Conservation (phyloP, 1,140 invertebrate species). For the Ectropis grisescens region DNA sequence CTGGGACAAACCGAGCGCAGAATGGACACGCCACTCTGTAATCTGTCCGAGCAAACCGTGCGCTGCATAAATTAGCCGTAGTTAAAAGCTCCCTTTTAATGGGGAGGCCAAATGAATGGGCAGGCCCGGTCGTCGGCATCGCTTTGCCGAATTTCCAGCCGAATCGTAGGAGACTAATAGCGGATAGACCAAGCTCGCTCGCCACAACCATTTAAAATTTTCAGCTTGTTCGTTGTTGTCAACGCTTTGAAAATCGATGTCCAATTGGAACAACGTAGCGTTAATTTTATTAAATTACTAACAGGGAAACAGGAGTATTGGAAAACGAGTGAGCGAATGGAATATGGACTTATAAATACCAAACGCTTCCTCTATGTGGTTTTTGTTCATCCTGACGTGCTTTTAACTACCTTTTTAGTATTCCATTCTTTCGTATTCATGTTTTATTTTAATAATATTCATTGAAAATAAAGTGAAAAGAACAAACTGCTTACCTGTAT, state of each 20-base stretch:
- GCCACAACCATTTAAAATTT: slow-evolving; percentile 31
- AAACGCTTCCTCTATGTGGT: background rate
- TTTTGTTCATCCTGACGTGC: too few relatives aligned
- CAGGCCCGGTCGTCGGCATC: slow-evolving; percentile 14
- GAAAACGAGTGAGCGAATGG: background rate
- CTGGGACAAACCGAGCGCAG: slow-evolving; percentile 15
- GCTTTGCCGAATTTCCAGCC: slow-evolving; percentile 19
- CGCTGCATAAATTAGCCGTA: slow-evolving; percentile 28
- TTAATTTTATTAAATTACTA: background rate
- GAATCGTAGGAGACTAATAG: slow-evolving; percentile 23
- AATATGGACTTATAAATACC: background rate
- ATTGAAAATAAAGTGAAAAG: too few relatives aligned
- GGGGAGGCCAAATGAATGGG: slow-evolving; percentile 38
- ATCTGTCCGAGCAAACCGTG: slow-evolving; percentile 32
- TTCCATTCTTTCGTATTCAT: too few relatives aligned
- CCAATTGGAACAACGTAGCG: slow-evolving; percentile 1
- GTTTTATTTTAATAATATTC: too few relatives aligned
- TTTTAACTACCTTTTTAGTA: too few relatives aligned
- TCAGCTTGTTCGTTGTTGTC: slow-evolving; percentile 17
- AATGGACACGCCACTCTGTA: slow-evolving; percentile 30
- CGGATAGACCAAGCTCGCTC: slow-evolving; percentile 9
- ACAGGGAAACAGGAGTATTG: too few relatives aligned
- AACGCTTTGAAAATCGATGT: slow-evolving; percentile 12
- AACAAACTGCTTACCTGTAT: too few relatives aligned
- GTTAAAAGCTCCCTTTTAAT: slow-evolving; percentile 39